Conservation (phyloP, 2,888 invertebrate species). For the Drosophila subquinaria region DNA sequence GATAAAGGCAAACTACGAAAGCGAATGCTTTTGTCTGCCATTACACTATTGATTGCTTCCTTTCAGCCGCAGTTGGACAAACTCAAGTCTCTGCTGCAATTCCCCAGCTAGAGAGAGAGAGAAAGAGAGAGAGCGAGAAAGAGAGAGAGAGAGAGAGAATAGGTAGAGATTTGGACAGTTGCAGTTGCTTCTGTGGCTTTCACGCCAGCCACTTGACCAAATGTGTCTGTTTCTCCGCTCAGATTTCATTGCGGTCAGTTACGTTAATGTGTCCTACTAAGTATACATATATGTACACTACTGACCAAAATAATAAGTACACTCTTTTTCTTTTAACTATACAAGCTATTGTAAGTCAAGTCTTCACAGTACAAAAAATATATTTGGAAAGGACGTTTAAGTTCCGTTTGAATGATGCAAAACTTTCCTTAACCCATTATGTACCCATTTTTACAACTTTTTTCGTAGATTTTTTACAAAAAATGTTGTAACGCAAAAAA, state of each 20-base stretch:
- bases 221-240: conserved; percentile 21
- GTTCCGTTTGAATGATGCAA: no score
- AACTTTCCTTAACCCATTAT: no score
- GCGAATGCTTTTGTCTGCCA: conserved; percentile 65
- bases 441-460: no score
- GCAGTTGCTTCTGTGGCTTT: conserved; percentile 51
- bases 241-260: conserved; percentile 58
- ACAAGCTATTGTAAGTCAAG: no score
- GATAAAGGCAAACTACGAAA: conserved; percentile 15
- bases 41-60: conserved; percentile 77
- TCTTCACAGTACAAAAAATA: no score
- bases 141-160: neutral
- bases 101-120: neutral
- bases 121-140: no score
- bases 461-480: no score
- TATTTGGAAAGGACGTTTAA: no score
- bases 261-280: conserved; percentile 10
- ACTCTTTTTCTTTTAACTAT: no score
- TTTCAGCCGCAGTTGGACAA: conserved; percentile 57
- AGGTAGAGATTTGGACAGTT: conserved; percentile 41
- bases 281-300: no score
- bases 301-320: no score
- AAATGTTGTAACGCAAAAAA: no score
- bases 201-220: conserved; percentile 38
- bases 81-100: conserved; percentile 30